These are phyloP conservation scores for Aphelenchoides besseyi DNA, from an alignment of 1,140 invertebrate species.

Conservation along the genomic window DNA sequence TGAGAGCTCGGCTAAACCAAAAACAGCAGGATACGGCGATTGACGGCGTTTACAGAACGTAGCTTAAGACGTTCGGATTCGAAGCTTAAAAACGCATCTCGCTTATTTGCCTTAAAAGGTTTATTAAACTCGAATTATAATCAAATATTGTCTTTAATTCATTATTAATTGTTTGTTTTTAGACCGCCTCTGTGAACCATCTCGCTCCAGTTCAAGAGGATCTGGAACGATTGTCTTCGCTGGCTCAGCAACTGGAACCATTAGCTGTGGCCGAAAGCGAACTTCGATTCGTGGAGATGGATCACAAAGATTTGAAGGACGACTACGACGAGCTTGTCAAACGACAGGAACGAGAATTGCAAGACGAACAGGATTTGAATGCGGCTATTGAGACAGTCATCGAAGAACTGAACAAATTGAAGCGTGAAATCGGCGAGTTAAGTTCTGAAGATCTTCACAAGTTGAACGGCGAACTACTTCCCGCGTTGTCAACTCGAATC, in stretches of 20 bases:
- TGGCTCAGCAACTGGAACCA: slow-evolving; percentile 9
- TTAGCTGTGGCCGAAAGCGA: slow-evolving; percentile 17
- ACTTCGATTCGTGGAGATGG: slow-evolving; percentile 10
- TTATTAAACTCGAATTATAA: too few relatives aligned
- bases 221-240: background rate
- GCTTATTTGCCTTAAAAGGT: too few relatives aligned
- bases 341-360: background rate
- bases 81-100: too few relatives aligned
- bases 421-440: background rate
- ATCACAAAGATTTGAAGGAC: slow-evolving; percentile 8
- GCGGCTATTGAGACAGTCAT: background rate
- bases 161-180: background rate
- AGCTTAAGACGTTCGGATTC: too few relatives aligned
- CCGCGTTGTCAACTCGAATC: background rate
- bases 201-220: background rate
- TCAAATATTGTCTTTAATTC: background rate
- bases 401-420: background rate
- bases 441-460: background rate
- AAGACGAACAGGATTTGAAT: too few relatives aligned
- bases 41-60: too few relatives aligned
- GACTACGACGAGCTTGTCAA: slow-evolving; percentile 7
- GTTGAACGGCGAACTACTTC: background rate
- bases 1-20: too few relatives aligned
- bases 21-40: too few relatives aligned
- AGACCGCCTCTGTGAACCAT: background rate